Conservation (phyloP, 2,797 vertebrate genomes). For the Alosa sapidissima region DNA sequence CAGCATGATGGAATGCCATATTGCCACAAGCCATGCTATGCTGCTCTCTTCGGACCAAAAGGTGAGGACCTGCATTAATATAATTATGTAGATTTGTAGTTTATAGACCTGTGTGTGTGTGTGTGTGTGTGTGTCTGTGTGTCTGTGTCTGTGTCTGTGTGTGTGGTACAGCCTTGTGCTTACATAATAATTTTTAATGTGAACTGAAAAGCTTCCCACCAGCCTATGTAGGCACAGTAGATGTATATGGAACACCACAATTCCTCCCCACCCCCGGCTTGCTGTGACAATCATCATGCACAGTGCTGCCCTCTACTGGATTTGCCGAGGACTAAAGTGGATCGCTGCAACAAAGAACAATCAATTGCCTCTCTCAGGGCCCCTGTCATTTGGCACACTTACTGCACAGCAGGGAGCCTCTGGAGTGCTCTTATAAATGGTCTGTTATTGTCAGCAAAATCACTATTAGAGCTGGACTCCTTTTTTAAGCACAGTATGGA, state of each 20-base stretch:
- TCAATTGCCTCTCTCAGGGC: not conserved
- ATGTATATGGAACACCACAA: not conserved
- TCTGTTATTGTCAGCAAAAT: conserved; percentile 4
- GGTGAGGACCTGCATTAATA: conserved; percentile 52
- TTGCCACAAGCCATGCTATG: conserved; percentile 83
- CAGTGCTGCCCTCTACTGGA: not conserved
- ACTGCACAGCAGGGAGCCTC: not conserved
- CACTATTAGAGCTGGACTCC: not conserved
- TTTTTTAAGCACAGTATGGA: conserved; percentile 12
- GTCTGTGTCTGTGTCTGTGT: not conserved
- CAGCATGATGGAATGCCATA: conserved; percentile 94
- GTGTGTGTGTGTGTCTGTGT: not conserved
- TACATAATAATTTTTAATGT: not conserved
- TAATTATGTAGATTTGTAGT: not conserved
- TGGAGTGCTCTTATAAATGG: not conserved
- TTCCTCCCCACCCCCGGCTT: not conserved
- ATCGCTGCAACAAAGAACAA: not conserved
- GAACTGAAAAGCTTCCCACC: not conserved
- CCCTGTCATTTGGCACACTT: conserved; percentile 24
- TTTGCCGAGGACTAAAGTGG: not conserved
- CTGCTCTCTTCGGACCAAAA: conserved; percentile 82
- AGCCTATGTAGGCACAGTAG: not conserved
- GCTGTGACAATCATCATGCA: not conserved
- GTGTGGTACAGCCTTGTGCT: not conserved
- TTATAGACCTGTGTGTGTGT: not conserved